Conservation (phyloP, 2,888 invertebrate genomes). For the Aporophyla nigra region DNA sequence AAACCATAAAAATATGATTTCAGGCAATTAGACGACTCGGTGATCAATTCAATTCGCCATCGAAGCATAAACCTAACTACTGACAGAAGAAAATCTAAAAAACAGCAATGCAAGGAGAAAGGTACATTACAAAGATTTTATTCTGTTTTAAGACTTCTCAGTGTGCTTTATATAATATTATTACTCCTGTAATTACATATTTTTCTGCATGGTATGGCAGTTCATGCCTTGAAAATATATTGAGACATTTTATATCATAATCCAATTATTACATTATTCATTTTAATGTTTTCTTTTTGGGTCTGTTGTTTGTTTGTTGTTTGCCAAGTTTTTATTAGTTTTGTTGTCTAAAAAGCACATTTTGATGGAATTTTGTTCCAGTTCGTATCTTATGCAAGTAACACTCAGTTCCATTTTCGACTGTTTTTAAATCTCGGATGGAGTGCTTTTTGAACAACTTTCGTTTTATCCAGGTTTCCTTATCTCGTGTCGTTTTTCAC, state of each 20-base stretch:
- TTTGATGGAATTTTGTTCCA: neutral
- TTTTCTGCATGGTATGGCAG: slow-evolving; percentile 63
- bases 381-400: neutral
- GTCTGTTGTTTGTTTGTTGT: slow-evolving; percentile 26
- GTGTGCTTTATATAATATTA: slow-evolving; percentile 55
- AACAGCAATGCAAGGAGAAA: slow-evolving; percentile 92
- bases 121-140: slow-evolving; percentile 86
- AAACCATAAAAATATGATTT: slow-evolving; percentile 52
- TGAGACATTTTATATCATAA: slow-evolving; percentile 32
- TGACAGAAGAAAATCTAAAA: slow-evolving; percentile 94
- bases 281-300: slow-evolving; percentile 24
- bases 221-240: slow-evolving; percentile 57
- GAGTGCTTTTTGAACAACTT: slow-evolving; percentile 50
- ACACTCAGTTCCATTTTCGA: neutral
- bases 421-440: neutral
- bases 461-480: slow-evolving; percentile 64
- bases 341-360: slow-evolving; percentile 46
- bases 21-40: slow-evolving; percentile 92
- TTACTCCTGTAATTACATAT: slow-evolving; percentile 29
- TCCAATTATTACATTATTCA: slow-evolving; percentile 11
- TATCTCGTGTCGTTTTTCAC: slow-evolving; percentile 78
- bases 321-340: slow-evolving; percentile 26
- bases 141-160: slow-evolving; percentile 45
- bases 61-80: slow-evolving; percentile 86
- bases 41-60: slow-evolving; percentile 94